phyloP scores from a whole-genome alignment of 2,113 vertebrate species.

The Megatriorchis doriae region DNA sequence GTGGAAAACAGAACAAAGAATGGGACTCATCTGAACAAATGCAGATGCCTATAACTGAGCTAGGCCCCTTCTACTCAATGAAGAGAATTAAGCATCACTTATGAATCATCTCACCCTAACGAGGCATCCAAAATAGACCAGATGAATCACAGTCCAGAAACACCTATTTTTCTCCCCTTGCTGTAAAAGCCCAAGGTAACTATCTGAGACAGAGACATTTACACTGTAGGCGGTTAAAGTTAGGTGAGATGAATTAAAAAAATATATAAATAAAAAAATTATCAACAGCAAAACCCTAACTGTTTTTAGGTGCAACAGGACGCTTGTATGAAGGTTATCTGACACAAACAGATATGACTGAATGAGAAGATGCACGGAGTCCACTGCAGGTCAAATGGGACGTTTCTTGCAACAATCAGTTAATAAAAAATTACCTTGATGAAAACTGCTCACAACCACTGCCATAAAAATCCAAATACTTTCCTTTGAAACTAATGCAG shows the following conservation, averaged over 20 bases:
- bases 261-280: background rate
- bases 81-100: background rate
- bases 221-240: background rate
- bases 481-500: background rate
- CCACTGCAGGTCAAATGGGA: background rate
- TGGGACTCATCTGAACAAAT: background rate
- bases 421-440: background rate
- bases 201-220: background rate
- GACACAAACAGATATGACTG: background rate
- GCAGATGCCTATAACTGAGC: background rate
- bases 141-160: constrained; percentile 43
- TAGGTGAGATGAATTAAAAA: background rate
- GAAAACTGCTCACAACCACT: background rate
- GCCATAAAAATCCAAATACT: background rate
- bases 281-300: background rate
- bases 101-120: constrained; percentile 37
- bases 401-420: background rate
- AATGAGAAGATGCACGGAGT: background rate
- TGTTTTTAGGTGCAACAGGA: background rate
- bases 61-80: background rate
- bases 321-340: background rate
- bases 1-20: background rate
- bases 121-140: constrained; percentile 24
- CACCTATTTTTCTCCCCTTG: background rate
- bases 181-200: background rate